phyloP scores from a whole-genome alignment of 2,888 invertebrate species.

The Lepidocyrtoides sp. region DNA sequence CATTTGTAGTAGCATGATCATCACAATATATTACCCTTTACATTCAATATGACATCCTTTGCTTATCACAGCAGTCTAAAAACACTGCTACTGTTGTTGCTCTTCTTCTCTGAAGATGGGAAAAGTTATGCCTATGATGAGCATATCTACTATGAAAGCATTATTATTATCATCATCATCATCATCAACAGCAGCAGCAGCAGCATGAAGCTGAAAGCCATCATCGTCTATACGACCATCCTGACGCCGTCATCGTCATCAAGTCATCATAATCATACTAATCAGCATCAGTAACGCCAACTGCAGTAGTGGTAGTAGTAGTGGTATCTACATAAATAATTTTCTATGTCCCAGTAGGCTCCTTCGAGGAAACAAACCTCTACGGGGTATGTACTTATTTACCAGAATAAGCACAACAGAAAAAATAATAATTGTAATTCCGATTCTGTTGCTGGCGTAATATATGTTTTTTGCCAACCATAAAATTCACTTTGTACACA shows the following conservation, averaged over 20 bases:
- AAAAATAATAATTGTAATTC: slow-evolving; percentile 24
- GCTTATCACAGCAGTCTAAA: not conserved
- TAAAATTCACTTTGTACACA: slow-evolving; percentile 13
- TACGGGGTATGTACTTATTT: not conserved
- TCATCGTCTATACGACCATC: slow-evolving; percentile 66
- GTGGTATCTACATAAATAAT: not conserved
- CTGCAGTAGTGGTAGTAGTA: slow-evolving; percentile 21
- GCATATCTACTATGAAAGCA: slow-evolving; percentile 20
- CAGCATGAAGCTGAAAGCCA: slow-evolving; percentile 44
- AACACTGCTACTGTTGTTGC: slow-evolving; percentile 57
- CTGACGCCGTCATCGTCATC: slow-evolving; percentile 76
- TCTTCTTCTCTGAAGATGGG: slow-evolving; percentile 25
- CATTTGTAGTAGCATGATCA: not conserved
- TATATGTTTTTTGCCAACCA: slow-evolving; percentile 55
- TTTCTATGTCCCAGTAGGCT: slow-evolving; percentile 63
- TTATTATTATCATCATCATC: slow-evolving; percentile 17
- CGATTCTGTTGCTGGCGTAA: not conserved
- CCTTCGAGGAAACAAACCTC: slow-evolving; percentile 33
- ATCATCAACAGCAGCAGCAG: not conserved
- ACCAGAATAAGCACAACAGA: slow-evolving; percentile 14
- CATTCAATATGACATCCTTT: slow-evolving; percentile 63
- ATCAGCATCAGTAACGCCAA: slow-evolving; percentile 65
- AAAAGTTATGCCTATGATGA: not conserved
- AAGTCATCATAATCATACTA: slow-evolving; percentile 77
- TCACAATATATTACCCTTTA: slow-evolving; percentile 17